Conservation (phyloP, 2,113 vertebrate species). For the Cichladusa arquata region DNA sequence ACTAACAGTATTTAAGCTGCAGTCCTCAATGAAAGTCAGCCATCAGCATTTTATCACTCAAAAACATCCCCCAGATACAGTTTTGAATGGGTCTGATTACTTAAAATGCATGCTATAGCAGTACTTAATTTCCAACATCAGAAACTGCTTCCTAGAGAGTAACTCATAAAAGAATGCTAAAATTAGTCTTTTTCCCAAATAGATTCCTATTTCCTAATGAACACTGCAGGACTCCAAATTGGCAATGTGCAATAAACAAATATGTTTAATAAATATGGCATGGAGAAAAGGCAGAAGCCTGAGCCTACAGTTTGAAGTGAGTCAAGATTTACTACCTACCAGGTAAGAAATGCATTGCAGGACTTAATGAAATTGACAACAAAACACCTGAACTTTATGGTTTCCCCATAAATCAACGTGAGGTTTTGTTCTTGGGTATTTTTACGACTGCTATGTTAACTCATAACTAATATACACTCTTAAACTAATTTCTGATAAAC, state of each 20-base stretch:
- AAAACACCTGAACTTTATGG: background rate
- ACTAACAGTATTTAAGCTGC: background rate
- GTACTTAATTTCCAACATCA: background rate
- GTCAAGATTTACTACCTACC: background rate
- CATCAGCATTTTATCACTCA: background rate
- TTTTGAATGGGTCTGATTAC: background rate
- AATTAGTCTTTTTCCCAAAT: background rate
- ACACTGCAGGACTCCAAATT: background rate
- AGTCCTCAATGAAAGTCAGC: background rate
- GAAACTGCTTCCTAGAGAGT: background rate
- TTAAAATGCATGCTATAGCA: background rate
- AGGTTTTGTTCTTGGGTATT: accelerated
- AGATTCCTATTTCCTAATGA: background rate
- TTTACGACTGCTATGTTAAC: background rate
- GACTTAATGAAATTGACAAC: background rate
- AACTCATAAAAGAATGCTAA: background rate
- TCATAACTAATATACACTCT: background rate
- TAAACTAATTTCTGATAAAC: background rate
- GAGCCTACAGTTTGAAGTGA: background rate
- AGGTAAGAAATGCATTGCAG: background rate
- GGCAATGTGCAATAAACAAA: background rate
- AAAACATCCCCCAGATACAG: background rate
- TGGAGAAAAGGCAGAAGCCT: background rate
- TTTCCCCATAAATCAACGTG: background rate
- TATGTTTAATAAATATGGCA: background rate